These are phyloP conservation scores for Leptobrachium leishanense DNA, from an alignment of 2,113 vertebrate species.

Conservation along the genomic window DNA sequence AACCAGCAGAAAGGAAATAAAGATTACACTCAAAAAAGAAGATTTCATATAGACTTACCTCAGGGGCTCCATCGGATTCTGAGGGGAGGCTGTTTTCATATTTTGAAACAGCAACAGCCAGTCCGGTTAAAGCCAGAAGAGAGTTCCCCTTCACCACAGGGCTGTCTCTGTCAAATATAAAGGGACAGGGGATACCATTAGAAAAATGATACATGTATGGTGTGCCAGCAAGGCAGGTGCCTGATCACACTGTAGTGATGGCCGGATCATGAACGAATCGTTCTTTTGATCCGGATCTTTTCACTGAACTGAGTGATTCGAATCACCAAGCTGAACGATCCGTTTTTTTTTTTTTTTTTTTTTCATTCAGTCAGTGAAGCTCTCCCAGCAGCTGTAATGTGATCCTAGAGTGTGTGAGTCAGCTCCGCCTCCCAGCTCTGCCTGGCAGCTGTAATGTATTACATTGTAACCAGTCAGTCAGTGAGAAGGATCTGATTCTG, in stretches of 20 bases:
- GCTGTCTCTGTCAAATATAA: constrained; percentile 76
- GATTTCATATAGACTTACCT: constrained; percentile 69
- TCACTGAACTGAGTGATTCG: too few relatives aligned
- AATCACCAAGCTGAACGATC: too few relatives aligned
- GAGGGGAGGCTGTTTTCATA: constrained; percentile 83
- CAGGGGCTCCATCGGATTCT: constrained; percentile 65
- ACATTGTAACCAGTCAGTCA: too few relatives aligned
- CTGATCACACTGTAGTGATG: not conserved
- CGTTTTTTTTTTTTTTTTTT: too few relatives aligned
- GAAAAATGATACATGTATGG: not conserved
- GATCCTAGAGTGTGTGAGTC: too few relatives aligned
- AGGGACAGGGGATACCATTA: constrained; percentile 30
- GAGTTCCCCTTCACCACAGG: constrained; percentile 93
- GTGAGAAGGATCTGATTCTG: too few relatives aligned
- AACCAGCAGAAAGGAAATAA: not conserved
- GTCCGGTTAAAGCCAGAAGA: constrained; percentile 85
- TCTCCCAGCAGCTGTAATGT: too few relatives aligned
- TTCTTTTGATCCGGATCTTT: too few relatives aligned
- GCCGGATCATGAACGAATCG: too few relatives aligned
- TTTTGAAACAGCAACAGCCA: constrained; percentile 81
- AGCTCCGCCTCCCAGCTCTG: too few relatives aligned
- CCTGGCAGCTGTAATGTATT: too few relatives aligned
- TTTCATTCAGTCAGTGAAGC: too few relatives aligned
- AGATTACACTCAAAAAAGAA: constrained; percentile 41
- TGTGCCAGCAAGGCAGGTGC: not conserved